Evolutionary conservation across 2,113 vertebrate species (phyloP), one percentile per base, ranked within the genome.

Genomic region (Myanophis thanlyinensis): DNA sequence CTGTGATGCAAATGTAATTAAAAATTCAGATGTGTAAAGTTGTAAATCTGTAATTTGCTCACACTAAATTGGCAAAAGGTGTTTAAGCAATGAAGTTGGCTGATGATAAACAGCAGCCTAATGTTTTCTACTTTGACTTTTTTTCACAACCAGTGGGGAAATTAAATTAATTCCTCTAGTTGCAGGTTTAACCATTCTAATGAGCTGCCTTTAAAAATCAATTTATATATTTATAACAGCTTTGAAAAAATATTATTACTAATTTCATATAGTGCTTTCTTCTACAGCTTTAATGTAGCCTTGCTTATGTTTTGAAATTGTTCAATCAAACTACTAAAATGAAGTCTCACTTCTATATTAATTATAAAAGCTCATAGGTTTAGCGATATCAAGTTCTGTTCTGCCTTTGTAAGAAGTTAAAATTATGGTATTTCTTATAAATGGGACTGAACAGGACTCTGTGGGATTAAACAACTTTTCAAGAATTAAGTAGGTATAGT

Each of bases 331-430:
- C 30, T 27, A 59, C 12, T 67, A 47, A 20, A 53, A 89, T 59
- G 22, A 25, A 48, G 10, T 56, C 87, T 67, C n/a, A 35, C 52
- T 91, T 89, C 52, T 90, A 22, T 52, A 40, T 51, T 88, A 46
- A 9, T 23, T 67, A 87, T 59, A 90, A 80, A 88, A 46, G 73
- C n/a, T 87, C 84, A 56, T 22, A 90, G 27, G 49, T 89, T 87
- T 89, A 23, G 48, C 18, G 59, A 87, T 53, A 87, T 15, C 49
- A 25, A n/a, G 18, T 80, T 92, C 92, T 92, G 30, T 51, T 44
- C 51, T 93, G 13, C 49, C 23, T 87, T 90, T 87, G 35, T 23
- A 52, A 30, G 51, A 87, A 73, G 51, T 90, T 92, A 90, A 91
- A 93, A 52, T 80, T 80, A 52, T 90, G 23, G 5, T 49, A 56